Evolutionary conservation across 2,888 invertebrate genomes (phyloP).

Genomic region (Caenorhabditis doughertyi): DNA sequence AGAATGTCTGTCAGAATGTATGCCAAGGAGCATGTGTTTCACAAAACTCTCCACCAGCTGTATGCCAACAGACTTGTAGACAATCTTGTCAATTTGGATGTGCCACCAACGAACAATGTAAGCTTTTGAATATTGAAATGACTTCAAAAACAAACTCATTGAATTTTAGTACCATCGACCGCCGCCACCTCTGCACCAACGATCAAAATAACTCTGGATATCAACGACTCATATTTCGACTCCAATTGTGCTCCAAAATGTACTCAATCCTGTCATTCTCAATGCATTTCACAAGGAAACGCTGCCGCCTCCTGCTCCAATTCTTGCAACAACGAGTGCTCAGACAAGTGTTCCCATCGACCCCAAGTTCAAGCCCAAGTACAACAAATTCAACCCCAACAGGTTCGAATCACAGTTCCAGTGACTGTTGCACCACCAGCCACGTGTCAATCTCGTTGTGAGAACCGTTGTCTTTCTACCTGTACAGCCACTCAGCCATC

Average conservation of each 20-base stretch:
- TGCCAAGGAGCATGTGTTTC: slow-evolving; percentile 69
- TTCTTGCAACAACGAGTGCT: slow-evolving; percentile 66
- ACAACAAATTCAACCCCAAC: slow-evolving; percentile 29
- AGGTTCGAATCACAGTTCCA: slow-evolving; percentile 31
- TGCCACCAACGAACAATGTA: slow-evolving; percentile 54
- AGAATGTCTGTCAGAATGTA: slow-evolving; percentile 68
- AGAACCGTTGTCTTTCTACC: slow-evolving; percentile 55
- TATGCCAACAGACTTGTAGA: slow-evolving; percentile 68
- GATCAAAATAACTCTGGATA: slow-evolving; percentile 68
- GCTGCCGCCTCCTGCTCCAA: slow-evolving; percentile 63
- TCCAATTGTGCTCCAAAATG: slow-evolving; percentile 68
- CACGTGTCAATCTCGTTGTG: slow-evolving; percentile 63
- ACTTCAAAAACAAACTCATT: background rate
- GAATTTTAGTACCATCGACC: slow-evolving; percentile 22
- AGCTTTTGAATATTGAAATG: background rate
- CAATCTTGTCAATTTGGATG: slow-evolving; percentile 70
- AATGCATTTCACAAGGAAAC: slow-evolving; percentile 71
- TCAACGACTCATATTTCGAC: slow-evolving; percentile 70
- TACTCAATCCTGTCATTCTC: slow-evolving; percentile 69
- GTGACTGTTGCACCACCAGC: slow-evolving; percentile 20
- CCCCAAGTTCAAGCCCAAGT: slow-evolving; percentile 25
- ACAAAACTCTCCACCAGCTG: slow-evolving; percentile 64
- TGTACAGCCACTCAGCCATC: slow-evolving; percentile 44
- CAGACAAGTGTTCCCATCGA: slow-evolving; percentile 56
- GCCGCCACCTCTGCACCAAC: slow-evolving; percentile 48